Evolutionary conservation across 1,140 invertebrate genomes (phyloP), one percentile per base, ranked within the genome.

Genomic region (Pinna nobilis): DNA sequence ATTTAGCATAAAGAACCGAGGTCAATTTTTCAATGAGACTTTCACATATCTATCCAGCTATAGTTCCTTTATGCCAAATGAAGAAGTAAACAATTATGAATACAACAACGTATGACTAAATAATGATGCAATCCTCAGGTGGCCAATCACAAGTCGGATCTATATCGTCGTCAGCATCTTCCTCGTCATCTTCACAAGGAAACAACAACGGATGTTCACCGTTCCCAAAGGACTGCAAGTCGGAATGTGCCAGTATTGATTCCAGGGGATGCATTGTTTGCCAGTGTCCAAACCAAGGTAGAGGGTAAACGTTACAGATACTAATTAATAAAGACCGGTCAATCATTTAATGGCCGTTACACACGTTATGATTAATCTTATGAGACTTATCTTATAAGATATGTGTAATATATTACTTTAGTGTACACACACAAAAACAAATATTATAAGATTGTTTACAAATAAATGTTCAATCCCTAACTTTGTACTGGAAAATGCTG

Each of bases 211-310:
- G 59, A 28, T 63, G 59, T 23, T 25, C 28, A 9, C 39, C 59
- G 18, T 63, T 63, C 37, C 59, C 59, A 6, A 63, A 63, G 25
- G 30, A 23, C 37, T 63, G 59, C 25, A 32, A 37, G 18, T 7
- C 37, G 9, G 59, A 63, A 37, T 63, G 59, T 23, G 59, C 59
- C n/a, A 23, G 20, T 4, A 35, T 63, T 0, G 59, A 63, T 37
- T 30, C 59, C 9, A 23, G 25, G 5, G 59, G 59, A 2, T 63
- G 59, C 6, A 63, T 63, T 20, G 39, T 47, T 5, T 63, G 59
- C 37, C 59, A 63, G 25, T 63, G 59, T 63, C 59, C 59, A 5
- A 63, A 18, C 18, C 23, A 30, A 59, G 55, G 55, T 59, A n/a
- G n/a, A n/a, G n/a, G n/a, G n/a, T n/a, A n/a, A n/a, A n/a, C n/a